Conservation (phyloP, 2,888 invertebrate genomes). For the Baronia brevicornis region DNA sequence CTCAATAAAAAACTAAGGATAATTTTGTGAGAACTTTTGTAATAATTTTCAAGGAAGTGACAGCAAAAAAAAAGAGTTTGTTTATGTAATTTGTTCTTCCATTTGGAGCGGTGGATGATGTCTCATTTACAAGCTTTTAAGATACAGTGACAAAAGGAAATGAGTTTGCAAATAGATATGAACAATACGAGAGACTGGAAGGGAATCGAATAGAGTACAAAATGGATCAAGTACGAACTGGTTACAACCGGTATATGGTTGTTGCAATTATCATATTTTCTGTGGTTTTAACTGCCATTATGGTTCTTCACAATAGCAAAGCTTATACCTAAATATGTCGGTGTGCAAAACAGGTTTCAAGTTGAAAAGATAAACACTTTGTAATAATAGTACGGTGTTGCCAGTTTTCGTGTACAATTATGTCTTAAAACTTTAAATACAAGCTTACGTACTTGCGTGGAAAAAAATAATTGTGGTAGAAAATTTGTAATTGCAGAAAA, state of each 20-base stretch:
- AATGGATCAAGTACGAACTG: background rate
- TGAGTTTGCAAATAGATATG: too few relatives aligned
- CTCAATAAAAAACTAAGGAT: too few relatives aligned
- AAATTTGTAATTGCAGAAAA: too few relatives aligned
- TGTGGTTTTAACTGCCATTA: conserved; percentile 9
- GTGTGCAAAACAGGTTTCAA: conserved; percentile 9
- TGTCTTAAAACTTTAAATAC: background rate
- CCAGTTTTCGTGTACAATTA: conserved; percentile 1
- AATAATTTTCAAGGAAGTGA: too few relatives aligned
- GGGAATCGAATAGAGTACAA: too few relatives aligned
- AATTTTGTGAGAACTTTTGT: too few relatives aligned
- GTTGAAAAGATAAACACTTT: conserved; percentile 3
- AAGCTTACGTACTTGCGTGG: conserved; percentile 1
- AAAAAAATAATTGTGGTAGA: background rate
- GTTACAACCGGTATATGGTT: background rate
- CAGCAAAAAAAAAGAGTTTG: too few relatives aligned
- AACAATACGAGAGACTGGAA: too few relatives aligned
- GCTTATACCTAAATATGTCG: background rate
- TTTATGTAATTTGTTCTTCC: too few relatives aligned
- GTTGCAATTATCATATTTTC: conserved; percentile 21
- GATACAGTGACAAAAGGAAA: too few relatives aligned
- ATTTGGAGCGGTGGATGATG: too few relatives aligned
- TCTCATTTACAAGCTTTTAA: too few relatives aligned
- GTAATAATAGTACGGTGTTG: conserved; percentile 2
- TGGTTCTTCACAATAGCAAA: conserved; percentile 2